Conservation (phyloP, 1,140 invertebrate species). For the Holcopasites calliopsidis region DNA sequence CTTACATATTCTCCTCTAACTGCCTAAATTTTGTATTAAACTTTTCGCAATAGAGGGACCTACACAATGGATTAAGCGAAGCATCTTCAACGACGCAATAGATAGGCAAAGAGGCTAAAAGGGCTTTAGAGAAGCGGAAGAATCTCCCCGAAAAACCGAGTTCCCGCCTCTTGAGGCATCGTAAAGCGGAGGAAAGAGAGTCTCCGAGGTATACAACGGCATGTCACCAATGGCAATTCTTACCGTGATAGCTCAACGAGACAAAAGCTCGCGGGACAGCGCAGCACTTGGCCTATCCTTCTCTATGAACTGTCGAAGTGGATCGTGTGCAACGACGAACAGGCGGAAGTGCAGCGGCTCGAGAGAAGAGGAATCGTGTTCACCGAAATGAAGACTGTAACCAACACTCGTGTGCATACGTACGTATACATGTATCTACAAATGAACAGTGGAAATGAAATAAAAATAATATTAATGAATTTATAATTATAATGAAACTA, state of each 20-base stretch:
- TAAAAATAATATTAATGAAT: too few species aligned
- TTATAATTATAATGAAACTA: too few species aligned
- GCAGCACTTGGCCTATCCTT: background rate
- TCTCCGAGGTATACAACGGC: background rate
- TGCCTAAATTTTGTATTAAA: too few species aligned
- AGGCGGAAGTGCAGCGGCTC: constrained; percentile 30
- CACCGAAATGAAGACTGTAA: background rate
- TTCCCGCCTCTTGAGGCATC: background rate
- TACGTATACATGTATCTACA: too few species aligned
- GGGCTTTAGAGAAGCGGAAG: background rate
- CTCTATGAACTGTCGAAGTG: constrained; percentile 1
- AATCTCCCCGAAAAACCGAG: constrained; percentile 6
- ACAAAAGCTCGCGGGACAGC: background rate
- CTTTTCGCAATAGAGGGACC: background rate
- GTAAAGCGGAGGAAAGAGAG: background rate
- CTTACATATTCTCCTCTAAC: too few species aligned
- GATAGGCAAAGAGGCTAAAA: constrained; percentile 14
- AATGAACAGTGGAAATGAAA: too few species aligned
- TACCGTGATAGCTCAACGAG: too few species aligned
- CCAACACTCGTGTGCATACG: background rate
- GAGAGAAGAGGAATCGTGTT: constrained; percentile 29
- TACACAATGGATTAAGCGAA: background rate
- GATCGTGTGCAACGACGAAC: background rate
- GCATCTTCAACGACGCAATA: too few species aligned
- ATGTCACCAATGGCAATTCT: too few species aligned